Conservation (phyloP, 2,797 vertebrate species). For the Enteromius radiatus region DNA sequence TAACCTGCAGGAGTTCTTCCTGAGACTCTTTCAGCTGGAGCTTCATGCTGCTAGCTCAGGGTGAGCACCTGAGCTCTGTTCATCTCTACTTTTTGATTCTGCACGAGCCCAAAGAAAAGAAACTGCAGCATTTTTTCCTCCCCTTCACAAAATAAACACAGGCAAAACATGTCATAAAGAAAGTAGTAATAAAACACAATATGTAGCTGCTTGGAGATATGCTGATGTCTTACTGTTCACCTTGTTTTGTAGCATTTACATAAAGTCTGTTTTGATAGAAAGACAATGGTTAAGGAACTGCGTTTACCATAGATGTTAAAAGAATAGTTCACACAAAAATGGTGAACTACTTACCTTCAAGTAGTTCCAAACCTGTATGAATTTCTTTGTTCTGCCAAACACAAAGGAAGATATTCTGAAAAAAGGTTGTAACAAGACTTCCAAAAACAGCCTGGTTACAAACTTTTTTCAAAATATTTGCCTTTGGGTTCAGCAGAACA, state of each 20-base stretch:
- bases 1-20: slow-evolving; percentile 83
- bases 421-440: too few relatives aligned
- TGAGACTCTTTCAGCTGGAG: slow-evolving; percentile 88
- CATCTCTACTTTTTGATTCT: slow-evolving; percentile 11
- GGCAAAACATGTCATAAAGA: background rate
- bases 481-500: too few relatives aligned
- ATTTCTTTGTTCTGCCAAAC: too few relatives aligned
- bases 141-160: slow-evolving; percentile 17
- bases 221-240: background rate
- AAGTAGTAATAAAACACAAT: slow-evolving; percentile 1
- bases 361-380: too few relatives aligned
- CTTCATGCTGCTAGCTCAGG: slow-evolving; percentile 77
- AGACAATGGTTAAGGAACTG: background rate
- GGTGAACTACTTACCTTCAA: too few relatives aligned
- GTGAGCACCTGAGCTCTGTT: slow-evolving; percentile 66
- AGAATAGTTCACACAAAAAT: too few relatives aligned
- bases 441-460: too few relatives aligned
- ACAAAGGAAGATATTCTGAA: too few relatives aligned
- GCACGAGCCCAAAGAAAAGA: slow-evolving; percentile 2
- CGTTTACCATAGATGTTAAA: too few relatives aligned
- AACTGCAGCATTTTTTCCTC: background rate
- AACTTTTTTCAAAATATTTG: too few relatives aligned
- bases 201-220: background rate
- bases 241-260: background rate
- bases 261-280: background rate